These are phyloP conservation scores for Stegostoma tigrinum DNA, from an alignment of 2,113 vertebrate genomes.

Conservation along the genomic window DNA sequence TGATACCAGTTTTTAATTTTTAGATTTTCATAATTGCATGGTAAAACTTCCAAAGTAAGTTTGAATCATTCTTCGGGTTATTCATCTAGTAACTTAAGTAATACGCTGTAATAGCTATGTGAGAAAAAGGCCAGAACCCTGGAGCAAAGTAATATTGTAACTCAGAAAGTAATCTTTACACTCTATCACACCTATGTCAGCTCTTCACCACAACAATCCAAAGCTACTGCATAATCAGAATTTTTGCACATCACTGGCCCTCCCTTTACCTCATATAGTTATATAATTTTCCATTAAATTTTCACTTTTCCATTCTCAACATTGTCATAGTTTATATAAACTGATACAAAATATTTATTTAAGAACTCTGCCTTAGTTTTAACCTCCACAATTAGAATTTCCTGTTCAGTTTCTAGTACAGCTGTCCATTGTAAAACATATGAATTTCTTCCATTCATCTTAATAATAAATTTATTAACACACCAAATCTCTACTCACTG, in stretches of 20 bases:
- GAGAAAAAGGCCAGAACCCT: not conserved
- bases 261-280: not conserved
- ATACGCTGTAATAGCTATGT: not conserved
- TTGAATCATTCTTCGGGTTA: not conserved
- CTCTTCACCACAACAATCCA: not conserved
- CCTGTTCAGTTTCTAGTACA: too few relatives aligned
- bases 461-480: too few relatives aligned
- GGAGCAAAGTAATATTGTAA: not conserved
- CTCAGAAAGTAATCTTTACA: not conserved
- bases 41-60: not conserved
- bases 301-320: not conserved
- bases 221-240: not conserved
- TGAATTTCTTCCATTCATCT: too few relatives aligned
- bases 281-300: not conserved
- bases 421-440: too few relatives aligned
- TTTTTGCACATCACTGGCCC: not conserved
- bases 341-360: too few relatives aligned
- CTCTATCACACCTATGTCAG: not conserved
- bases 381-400: too few relatives aligned
- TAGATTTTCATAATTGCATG: not conserved
- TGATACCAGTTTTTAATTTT: not conserved
- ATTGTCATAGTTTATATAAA: not conserved
- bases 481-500: too few relatives aligned
- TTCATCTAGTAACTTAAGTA: not conserved
- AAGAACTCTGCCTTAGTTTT: too few relatives aligned